Evolutionary conservation across 2,888 invertebrate genomes (phyloP).

Genomic region (Noctua pronuba): DNA sequence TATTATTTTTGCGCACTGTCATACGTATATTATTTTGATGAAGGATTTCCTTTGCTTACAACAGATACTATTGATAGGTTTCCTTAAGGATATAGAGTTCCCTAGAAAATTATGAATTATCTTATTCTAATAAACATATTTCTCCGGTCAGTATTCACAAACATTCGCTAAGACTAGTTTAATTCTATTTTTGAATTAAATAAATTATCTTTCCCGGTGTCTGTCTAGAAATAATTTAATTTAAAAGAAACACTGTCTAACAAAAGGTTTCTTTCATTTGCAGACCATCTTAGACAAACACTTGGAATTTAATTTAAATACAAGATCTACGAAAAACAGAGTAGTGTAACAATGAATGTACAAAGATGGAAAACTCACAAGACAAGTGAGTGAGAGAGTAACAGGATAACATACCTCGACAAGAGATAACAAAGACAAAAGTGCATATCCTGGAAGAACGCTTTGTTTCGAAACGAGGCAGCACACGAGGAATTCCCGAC

Average conservation of each 20-base stretch:
- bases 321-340: conserved; percentile 26
- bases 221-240: conserved; percentile 41
- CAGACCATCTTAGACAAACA: conserved; percentile 41
- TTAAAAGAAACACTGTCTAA: conserved; percentile 25
- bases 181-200: conserved; percentile 7
- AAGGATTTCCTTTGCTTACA: conserved; percentile 5
- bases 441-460: conserved; percentile 34
- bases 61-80: not conserved
- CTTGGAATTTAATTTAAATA: conserved; percentile 59
- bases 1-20: conserved; percentile 26
- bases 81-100: not conserved
- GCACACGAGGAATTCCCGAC: not conserved
- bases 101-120: not conserved
- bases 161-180: not conserved
- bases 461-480: conserved; percentile 41
- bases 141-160: not conserved
- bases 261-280: conserved; percentile 42
- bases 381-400: conserved; percentile 35
- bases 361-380: conserved; percentile 26
- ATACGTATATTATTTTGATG: not conserved
- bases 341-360: conserved; percentile 24
- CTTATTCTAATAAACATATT: not conserved
- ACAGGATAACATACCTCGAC: conserved; percentile 50
- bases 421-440: conserved; percentile 34
- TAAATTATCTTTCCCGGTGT: conserved; percentile 5